phyloP scores from a whole-genome alignment of 2,113 vertebrate species.

The Erythrocercus mccallii region DNA sequence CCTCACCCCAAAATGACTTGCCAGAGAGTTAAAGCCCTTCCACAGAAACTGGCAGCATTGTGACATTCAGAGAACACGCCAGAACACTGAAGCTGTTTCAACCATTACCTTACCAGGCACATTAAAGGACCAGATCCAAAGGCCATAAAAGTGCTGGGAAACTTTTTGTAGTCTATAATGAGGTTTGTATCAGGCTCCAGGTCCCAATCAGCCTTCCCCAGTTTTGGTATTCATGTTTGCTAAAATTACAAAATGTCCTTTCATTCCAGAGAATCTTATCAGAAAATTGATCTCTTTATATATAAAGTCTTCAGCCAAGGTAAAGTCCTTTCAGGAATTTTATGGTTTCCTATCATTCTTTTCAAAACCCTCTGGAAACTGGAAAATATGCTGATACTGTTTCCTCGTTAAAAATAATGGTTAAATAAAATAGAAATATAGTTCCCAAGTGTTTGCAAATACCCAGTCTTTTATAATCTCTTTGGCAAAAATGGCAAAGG shows the following conservation, averaged over 20 bases:
- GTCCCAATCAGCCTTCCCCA: slow-evolving; percentile 3
- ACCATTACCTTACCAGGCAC: background rate
- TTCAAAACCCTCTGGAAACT: slow-evolving; percentile 58
- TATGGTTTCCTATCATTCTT: slow-evolving; percentile 53
- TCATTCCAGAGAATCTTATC: slow-evolving; percentile 70
- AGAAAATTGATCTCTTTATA: slow-evolving; percentile 77
- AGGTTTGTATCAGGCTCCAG: slow-evolving; percentile 17
- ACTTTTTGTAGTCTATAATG: slow-evolving; percentile 29
- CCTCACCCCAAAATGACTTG: background rate
- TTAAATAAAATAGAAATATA: slow-evolving; percentile 47
- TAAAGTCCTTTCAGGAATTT: slow-evolving; percentile 49
- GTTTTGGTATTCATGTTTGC: slow-evolving; percentile 62
- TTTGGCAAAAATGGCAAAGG: slow-evolving; percentile 14
- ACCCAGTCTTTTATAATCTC: background rate
- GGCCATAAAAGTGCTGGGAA: slow-evolving; percentile 8
- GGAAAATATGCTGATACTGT: slow-evolving; percentile 67
- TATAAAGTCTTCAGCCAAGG: slow-evolving; percentile 60
- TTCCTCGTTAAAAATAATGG: slow-evolving; percentile 24
- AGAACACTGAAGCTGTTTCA: slow-evolving; percentile 28
- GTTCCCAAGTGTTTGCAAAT: background rate
- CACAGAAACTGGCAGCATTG: background rate
- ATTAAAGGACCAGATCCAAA: slow-evolving; percentile 3
- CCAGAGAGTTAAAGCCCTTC: background rate
- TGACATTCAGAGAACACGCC: background rate
- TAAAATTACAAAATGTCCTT: slow-evolving; percentile 73